phyloP scores from a whole-genome alignment of 1,140 invertebrate species.

The Amyelois transitella region DNA sequence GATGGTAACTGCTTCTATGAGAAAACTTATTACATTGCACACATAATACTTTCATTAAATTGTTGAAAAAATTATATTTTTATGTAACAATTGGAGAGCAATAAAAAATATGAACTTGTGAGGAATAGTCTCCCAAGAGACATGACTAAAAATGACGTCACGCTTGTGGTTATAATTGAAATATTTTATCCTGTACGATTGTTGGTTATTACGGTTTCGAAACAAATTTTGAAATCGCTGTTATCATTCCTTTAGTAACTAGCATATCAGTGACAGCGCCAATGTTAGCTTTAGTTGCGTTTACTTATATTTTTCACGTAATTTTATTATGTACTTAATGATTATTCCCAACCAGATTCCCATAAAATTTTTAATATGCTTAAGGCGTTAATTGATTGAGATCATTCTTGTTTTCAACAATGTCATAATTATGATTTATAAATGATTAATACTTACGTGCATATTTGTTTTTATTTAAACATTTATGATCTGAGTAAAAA shows the following conservation, averaged over 20 bases:
- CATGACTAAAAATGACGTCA: neutral
- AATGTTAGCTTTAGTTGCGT: constrained; percentile 47
- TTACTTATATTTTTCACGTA: too few species aligned
- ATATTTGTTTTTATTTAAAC: neutral
- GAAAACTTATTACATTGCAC: neutral
- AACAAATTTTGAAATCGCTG: constrained; percentile 28
- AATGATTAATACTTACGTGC: too few species aligned
- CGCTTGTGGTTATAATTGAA: neutral
- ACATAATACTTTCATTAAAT: neutral
- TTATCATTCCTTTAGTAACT: constrained; percentile 45
- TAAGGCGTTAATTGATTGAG: neutral
- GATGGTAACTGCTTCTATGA: neutral
- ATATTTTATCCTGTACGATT: neutral
- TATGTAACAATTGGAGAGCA: neutral
- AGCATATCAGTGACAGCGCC: constrained; percentile 52
- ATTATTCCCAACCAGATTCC: too few species aligned
- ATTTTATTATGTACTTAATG: constrained; percentile 22
- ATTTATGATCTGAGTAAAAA: neutral
- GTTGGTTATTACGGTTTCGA: constrained; percentile 24
- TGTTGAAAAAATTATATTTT: neutral
- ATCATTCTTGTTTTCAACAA: constrained; percentile 13
- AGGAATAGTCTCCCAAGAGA: neutral
- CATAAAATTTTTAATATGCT: neutral
- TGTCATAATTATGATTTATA: too few species aligned
- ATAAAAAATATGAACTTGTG: neutral